phyloP scores from a whole-genome alignment of 1,140 invertebrate genomes.

The Glomeris maerens region DNA sequence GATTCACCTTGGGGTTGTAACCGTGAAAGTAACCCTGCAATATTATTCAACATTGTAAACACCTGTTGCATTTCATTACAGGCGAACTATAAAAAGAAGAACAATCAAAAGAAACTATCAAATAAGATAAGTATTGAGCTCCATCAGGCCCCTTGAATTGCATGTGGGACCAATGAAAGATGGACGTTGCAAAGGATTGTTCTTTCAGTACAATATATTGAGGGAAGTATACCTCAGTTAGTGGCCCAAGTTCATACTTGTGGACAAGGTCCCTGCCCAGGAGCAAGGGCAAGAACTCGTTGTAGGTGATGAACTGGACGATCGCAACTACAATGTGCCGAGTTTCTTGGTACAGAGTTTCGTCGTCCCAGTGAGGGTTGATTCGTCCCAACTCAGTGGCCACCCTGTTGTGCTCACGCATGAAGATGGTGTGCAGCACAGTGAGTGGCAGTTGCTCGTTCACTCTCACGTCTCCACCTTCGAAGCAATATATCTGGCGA shows the following conservation, averaged over 20 bases:
- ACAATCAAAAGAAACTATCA: too few species aligned
- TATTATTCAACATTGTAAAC: too few species aligned
- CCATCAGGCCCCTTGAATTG: background rate
- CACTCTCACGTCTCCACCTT: constrained; percentile 76
- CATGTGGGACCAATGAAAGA: background rate
- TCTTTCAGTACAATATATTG: background rate
- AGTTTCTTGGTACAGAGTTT: constrained; percentile 80
- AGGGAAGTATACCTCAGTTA: constrained; percentile 25
- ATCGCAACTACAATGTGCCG: constrained; percentile 75
- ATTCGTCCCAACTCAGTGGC: constrained; percentile 57
- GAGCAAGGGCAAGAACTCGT: constrained; percentile 85
- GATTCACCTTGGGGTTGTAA: constrained; percentile 28
- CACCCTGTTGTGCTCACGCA: constrained; percentile 59
- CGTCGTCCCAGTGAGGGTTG: constrained; percentile 91
- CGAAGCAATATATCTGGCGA: constrained; percentile 69
- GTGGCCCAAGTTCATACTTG: constrained; percentile 48
- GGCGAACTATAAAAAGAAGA: too few species aligned
- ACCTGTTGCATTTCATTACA: too few species aligned
- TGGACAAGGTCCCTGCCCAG: constrained; percentile 86
- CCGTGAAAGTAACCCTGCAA: constrained; percentile 22
- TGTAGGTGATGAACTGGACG: constrained; percentile 86
- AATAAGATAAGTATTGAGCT: too few species aligned
- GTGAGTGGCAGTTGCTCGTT: constrained; percentile 82
- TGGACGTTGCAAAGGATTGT: background rate
- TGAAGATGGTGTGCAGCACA: constrained; percentile 81